phyloP scores from a whole-genome alignment of 53 echinoderm and acorn worm genomes.

The Patiria pectinifera region DNA sequence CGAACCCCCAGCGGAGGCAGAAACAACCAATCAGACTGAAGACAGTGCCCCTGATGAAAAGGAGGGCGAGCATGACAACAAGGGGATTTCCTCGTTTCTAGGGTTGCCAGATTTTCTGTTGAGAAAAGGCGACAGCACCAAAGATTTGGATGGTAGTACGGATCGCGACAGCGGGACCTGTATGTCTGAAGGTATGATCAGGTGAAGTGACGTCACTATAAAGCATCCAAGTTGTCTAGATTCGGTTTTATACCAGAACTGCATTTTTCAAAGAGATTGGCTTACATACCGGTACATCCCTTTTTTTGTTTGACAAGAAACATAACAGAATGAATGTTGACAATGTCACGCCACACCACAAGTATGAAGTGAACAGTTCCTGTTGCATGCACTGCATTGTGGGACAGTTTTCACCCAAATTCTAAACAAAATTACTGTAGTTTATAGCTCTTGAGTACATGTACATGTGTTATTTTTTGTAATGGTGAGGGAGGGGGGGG shows the following conservation, averaged over 20 bases:
- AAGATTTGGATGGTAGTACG: constrained; percentile 43
- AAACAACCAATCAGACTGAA: not conserved
- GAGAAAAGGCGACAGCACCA: constrained; percentile 13
- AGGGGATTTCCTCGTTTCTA: not conserved
- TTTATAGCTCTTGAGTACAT: too few species aligned
- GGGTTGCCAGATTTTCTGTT: constrained; percentile 25
- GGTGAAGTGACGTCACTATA: not conserved
- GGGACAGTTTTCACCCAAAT: too few species aligned
- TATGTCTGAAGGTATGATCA: constrained; percentile 56
- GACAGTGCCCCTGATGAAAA: not conserved
- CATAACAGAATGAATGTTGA: too few species aligned
- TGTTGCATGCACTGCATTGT: too few species aligned
- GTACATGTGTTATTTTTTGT: too few species aligned
- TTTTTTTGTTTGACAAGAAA: too few species aligned
- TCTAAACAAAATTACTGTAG: too few species aligned
- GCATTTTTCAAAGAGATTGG: too few species aligned
- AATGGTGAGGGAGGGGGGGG: too few species aligned
- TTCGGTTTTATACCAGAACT: not conserved
- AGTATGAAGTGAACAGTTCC: too few species aligned
- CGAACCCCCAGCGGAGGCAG: not conserved
- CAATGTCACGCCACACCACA: too few species aligned
- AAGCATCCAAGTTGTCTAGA: not conserved
- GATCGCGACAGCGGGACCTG: constrained; percentile 55
- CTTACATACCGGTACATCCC: too few species aligned
- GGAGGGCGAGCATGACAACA: not conserved